Percentiles rank a stretch among this genome's conserved stretches.
Conservation (phyloP, 2,797 vertebrate genomes). For the Leptodactylus fallax region DNA sequence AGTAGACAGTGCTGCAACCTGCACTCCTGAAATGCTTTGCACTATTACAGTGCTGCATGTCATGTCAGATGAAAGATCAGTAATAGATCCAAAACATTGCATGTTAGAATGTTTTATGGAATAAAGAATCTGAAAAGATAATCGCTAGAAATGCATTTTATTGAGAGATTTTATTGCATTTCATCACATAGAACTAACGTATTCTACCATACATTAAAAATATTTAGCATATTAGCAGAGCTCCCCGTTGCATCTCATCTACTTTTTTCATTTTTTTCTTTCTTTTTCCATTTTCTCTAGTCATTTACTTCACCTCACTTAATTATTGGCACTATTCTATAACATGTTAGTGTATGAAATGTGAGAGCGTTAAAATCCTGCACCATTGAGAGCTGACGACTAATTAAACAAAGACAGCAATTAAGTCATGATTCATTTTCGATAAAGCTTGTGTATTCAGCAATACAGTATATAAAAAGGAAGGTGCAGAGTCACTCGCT, state of each 20-base stretch:
- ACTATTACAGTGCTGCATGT: too few relatives aligned
- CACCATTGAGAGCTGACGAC: background rate
- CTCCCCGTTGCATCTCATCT: too few relatives aligned
- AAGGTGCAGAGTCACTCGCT: background rate
- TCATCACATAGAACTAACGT: background rate
- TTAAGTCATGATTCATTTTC: constrained; percentile 7
- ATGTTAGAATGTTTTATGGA: too few relatives aligned
- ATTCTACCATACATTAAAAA: background rate
- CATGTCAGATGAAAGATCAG: too few relatives aligned
- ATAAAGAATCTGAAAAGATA: too few relatives aligned
- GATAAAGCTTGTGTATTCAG: background rate
- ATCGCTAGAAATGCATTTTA: too few relatives aligned
- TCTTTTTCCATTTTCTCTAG: background rate
- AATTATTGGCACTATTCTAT: background rate
- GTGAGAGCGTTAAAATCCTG: background rate
- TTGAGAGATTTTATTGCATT: background rate
- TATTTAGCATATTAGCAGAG: too few relatives aligned
- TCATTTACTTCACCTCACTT: background rate
- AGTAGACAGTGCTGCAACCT: too few relatives aligned
- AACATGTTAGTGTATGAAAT: constrained; percentile 3
- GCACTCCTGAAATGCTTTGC: too few relatives aligned
- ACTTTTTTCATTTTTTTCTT: too few relatives aligned
- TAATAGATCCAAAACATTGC: too few relatives aligned
- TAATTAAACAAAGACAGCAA: constrained; percentile 1
- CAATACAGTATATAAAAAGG: background rate